Percentiles rank a stretch among this genome's conserved stretches.
Evolutionary conservation across 2,888 invertebrate species (phyloP).

Genomic region (Melangyna quadrimaculata): DNA sequence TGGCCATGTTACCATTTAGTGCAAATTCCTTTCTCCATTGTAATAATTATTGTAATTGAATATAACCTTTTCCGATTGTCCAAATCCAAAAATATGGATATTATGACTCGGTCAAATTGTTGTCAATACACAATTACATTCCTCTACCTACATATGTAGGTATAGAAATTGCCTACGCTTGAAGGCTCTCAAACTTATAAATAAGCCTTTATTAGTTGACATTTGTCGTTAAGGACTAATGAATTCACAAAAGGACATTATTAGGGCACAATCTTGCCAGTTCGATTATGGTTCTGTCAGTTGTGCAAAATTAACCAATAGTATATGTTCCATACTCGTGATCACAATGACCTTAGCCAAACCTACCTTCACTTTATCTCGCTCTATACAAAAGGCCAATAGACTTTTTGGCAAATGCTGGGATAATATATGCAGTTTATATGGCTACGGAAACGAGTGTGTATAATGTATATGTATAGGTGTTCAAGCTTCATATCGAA

Average conservation of each 20-base stretch:
- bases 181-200: slow-evolving; percentile 24
- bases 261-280: neutral
- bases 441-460: no score
- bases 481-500: neutral
- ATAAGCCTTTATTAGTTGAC: slow-evolving; percentile 62
- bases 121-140: slow-evolving; percentile 16
- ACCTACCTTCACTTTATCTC: no score
- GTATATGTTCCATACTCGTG: neutral
- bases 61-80: neutral
- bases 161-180: no score
- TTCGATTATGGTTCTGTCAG: slow-evolving; percentile 3
- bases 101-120: neutral
- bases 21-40: neutral
- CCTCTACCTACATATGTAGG: no score
- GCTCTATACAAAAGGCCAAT: no score
- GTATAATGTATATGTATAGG: neutral
- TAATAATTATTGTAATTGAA: neutral
- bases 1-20: neutral
- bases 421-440: neutral
- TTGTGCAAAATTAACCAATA: neutral
- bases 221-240: slow-evolving; percentile 38
- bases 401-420: neutral
- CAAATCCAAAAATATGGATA: slow-evolving; percentile 4
- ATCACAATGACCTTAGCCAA: no score
- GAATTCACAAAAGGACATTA: slow-evolving; percentile 31